Base-by-base conservation (phyloP, 64 coral and sea anemone species). In the Cladopsammia gracilis region DNA sequence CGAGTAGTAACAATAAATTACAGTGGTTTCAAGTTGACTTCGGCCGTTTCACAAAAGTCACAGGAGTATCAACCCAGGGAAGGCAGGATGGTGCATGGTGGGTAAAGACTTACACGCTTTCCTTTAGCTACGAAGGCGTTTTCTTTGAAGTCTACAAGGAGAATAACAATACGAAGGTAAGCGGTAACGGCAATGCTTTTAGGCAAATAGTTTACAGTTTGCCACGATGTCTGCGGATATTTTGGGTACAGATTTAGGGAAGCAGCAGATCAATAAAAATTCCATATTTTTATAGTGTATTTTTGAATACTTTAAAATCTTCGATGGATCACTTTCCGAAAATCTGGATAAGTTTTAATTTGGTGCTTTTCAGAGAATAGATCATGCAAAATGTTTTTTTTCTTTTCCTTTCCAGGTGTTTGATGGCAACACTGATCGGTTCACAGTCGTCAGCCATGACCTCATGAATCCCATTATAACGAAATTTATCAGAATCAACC, bases 11-110 rank as follows among this genome's bases (percentile, higher is more conserved):
- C 59, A 6, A 74, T n/a, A 1, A 18, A 0, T 64, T 48, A 3
- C 53, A 89, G 10, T 89, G 56, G 70, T 22, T 89, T 15, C 86
- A 89, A 75, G 71, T 89, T 43, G 52, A 89, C 10, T 76, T 89
- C 14, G 14, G 46, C 1, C 34, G 18, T 11, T 58, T 62, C n/a
- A 53, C 48, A 4, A 73, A 62, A 62, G 25, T 89, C 15, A 64
- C 86, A 49, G 43, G 46, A 22, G 6, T 89, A 1, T 10, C 53
- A 16, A 89, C 86, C 16, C 86, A 89, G 43, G 86, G 86, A 48
- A 12, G 49, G 15, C 44, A 49, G 16, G 25, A 34, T 51, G 25
- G 10, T 48, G 0, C 16, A 4, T 7, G 58, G 51, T 73, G 48
- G 47, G 85, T 73, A 43, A 87, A 9, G 66, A 73, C 8, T 6